Percentiles rank a stretch among this genome's conserved stretches.
Evolutionary conservation across 2,113 vertebrate species (phyloP).

Genomic region (Parus major): DNA sequence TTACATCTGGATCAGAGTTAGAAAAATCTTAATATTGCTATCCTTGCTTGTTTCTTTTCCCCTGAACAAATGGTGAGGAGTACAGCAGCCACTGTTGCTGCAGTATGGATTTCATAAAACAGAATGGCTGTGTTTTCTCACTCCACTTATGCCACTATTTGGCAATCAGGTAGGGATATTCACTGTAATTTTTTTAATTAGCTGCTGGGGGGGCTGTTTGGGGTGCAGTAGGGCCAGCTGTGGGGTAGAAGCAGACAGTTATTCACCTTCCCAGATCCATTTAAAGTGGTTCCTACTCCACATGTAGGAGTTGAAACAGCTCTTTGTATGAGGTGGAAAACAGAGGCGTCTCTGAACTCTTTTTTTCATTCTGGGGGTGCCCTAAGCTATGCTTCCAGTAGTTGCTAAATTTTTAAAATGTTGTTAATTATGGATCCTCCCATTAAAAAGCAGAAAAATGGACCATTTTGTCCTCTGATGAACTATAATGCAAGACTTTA

Average conservation of each 20-base stretch:
- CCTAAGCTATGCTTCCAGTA: neutral
- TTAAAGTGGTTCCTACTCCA: neutral
- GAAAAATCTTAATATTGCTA: neutral
- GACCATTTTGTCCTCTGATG: neutral
- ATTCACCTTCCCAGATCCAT: neutral
- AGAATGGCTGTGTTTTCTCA: neutral
- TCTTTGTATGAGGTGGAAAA: neutral
- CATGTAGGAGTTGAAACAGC: neutral
- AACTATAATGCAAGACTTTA: neutral
- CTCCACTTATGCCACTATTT: neutral
- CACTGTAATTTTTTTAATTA: neutral
- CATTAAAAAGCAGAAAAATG: neutral
- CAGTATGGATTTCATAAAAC: neutral
- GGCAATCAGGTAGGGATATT: neutral
- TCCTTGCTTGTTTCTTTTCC: neutral
- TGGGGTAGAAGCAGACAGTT: neutral
- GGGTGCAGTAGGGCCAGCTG: neutral
- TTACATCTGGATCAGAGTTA: neutral
- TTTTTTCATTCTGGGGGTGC: neutral
- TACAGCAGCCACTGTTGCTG: neutral
- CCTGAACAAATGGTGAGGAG: neutral
- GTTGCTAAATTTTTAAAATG: neutral
- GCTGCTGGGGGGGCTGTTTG: neutral
- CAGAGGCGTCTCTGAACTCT: neutral
- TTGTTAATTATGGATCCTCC: neutral